Evolutionary conservation across 2,888 invertebrate species (phyloP), one percentile per base, ranked within the genome.

Genomic region (Melitaea athalia): DNA sequence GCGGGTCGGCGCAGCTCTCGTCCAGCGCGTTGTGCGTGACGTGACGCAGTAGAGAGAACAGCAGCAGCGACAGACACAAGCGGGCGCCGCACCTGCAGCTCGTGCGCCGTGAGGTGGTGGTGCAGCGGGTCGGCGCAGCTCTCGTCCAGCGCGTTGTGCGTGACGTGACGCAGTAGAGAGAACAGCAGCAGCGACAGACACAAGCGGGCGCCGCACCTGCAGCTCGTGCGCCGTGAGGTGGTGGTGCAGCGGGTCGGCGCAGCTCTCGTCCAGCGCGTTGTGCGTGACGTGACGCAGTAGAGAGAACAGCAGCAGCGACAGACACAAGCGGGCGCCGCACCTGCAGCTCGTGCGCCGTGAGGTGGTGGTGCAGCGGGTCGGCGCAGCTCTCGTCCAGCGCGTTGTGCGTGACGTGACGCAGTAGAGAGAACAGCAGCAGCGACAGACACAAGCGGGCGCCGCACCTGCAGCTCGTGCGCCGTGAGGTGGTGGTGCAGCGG

Each of bases 1-100:
- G 45, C 45, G 45, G 45, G 45, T 45, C 45, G 45, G 45, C 45
- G 45, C 45, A 45, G 45, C 45, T 45, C 45, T 45, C 45, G 45
- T 45, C 45, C 12, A 45, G 45, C 45, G 45, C 45, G 45, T 45
- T 45, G 45, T 45, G 45, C 45, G 45, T 45, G 45, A 11, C 45
- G 45, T 38, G 38, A 38, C 38, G 38, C 38, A 8, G 38, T 38
- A 24, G 24, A 24, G 24, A 24, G 24, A 5, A 7, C 38, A 5
- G 38, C 38, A 0, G 38, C 5, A 38, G 38, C 38, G 24, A 24
- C 24, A 24, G 24, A 24, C 24, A 11, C 43, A 43, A 11, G 4
- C 8, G 10, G 10, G 45, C 12, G 45, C 7, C 10, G 45, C 11
- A 45, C 45, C 45, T 45, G 45, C 45, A 45, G 45, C 45, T 45